Evolutionary conservation across 53 echinoderm and acorn worm genomes (phyloP).

Genomic region (Stichopus horrens): DNA sequence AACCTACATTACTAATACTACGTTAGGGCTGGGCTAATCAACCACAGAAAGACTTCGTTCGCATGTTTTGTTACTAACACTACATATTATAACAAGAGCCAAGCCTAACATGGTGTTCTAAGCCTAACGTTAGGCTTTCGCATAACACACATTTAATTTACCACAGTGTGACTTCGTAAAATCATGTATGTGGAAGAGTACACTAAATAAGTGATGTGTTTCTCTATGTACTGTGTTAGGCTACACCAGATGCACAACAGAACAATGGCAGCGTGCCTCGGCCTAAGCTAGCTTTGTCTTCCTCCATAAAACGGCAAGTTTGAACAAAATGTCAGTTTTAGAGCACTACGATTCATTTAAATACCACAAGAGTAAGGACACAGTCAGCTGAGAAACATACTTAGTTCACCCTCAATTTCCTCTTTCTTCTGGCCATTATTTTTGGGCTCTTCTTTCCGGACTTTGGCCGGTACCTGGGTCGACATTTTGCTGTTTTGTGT

Average conservation of each 20-base stretch:
- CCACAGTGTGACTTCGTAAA: too few relatives aligned
- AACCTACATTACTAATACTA: too few relatives aligned
- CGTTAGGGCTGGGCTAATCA: too few relatives aligned
- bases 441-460: slow-evolving; percentile 96
- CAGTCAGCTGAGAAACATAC: slow-evolving; percentile 9
- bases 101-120: too few relatives aligned
- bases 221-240: neutral
- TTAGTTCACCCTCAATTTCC: slow-evolving; percentile 82
- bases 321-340: slow-evolving; percentile 32
- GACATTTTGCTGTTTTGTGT: slow-evolving; percentile 77
- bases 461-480: slow-evolving; percentile 82
- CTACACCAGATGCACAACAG: slow-evolving; percentile 46
- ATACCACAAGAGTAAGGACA: slow-evolving; percentile 11
- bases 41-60: too few relatives aligned
- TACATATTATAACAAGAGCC: too few relatives aligned
- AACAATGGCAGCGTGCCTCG: slow-evolving; percentile 42
- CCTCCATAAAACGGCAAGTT: slow-evolving; percentile 21
- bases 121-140: too few relatives aligned
- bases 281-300: slow-evolving; percentile 45
- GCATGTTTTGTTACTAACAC: too few relatives aligned
- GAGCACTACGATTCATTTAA: neutral
- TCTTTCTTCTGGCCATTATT: slow-evolving; percentile 97
- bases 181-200: too few relatives aligned
- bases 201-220: too few relatives aligned
- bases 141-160: too few relatives aligned